phyloP scores from a whole-genome alignment of 2,113 vertebrate species.

The Neolamprologus hecqui region DNA sequence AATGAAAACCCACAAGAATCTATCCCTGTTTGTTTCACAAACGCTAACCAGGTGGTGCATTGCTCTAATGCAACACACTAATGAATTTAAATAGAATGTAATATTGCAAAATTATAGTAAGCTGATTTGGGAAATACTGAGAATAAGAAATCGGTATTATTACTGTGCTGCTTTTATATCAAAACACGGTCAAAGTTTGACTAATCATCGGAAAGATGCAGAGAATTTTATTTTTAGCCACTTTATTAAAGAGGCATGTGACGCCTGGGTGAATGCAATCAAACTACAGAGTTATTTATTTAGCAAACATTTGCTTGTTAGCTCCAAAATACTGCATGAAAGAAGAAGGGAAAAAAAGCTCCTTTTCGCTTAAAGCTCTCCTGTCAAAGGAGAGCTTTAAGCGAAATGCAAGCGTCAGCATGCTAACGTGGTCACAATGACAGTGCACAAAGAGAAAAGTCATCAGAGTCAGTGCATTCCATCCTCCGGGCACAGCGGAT shows the following conservation, averaged over 20 bases:
- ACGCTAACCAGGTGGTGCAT: not conserved
- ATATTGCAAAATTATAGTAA: not conserved
- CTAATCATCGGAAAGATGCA: not conserved
- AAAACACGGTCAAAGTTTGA: not conserved
- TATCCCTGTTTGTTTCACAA: not conserved
- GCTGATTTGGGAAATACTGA: not conserved
- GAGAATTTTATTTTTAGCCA: not conserved
- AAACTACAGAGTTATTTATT: not conserved
- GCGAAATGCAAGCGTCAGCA: not conserved
- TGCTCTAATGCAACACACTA: not conserved
- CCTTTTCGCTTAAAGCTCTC: too few species aligned
- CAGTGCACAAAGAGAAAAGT: not conserved
- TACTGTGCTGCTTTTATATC: not conserved
- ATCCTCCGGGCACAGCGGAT: not conserved
- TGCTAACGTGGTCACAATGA: not conserved
- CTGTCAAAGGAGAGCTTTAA: not conserved
- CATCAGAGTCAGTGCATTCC: not conserved
- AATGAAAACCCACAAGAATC: not conserved
- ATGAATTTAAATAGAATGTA: not conserved
- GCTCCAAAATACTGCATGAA: not conserved
- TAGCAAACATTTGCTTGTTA: not conserved
- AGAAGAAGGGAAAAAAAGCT: not conserved
- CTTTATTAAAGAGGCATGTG: not conserved
- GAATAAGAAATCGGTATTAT: not conserved
- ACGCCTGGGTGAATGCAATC: not conserved